Evolutionary conservation across 2,888 invertebrate genomes (phyloP), one percentile per base, ranked within the genome.

Genomic region (Serrognathus titanus): DNA sequence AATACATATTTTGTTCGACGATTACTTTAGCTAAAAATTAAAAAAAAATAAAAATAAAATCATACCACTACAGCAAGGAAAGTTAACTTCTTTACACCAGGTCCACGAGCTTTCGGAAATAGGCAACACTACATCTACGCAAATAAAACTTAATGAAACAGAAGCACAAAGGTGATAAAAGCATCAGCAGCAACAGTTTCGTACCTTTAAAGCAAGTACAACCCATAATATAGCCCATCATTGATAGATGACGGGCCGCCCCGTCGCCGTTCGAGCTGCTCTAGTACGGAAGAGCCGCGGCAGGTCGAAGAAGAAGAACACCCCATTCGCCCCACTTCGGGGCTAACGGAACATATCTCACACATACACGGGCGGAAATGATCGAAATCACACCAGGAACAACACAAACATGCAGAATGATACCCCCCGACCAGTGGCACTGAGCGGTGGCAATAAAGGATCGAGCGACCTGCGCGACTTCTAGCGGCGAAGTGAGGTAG

Each of bases 191-290:
- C 24, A 31, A 31, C 24, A 31, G 24, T 31, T 31, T 31, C 24
- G 24, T 84, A 90, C 92, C 92, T 90, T 90, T 90, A 81, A 92
- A 86, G 83, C 92, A 92, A 81, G 92, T 89, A 84, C 92, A 92
- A 80, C 92, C 92, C 92, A 92, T 92, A 84, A 92, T 91, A 86
- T 90, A 92, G 82, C 92, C 92, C 92, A 92, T 92, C 90, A 92
- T 90, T 83, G 85, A 76, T 70, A 66, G 59, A 57, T 56, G 64
- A 63, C 67, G 66, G 65, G 71, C 66, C 48, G 48, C 56, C 62
- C 63, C 67, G 64, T 68, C 65, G 58, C 59, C 61, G 51, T 56
- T 69, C 66, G 73, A 57, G 48, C 36, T 48, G 55, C 43, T 55
- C 39, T 55, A 45, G 49, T 49, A 55, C 55, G 45, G 49, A 37